Evolutionary conservation across 2,797 vertebrate species (phyloP).

Genomic region (Benthosema pterotum): DNA sequence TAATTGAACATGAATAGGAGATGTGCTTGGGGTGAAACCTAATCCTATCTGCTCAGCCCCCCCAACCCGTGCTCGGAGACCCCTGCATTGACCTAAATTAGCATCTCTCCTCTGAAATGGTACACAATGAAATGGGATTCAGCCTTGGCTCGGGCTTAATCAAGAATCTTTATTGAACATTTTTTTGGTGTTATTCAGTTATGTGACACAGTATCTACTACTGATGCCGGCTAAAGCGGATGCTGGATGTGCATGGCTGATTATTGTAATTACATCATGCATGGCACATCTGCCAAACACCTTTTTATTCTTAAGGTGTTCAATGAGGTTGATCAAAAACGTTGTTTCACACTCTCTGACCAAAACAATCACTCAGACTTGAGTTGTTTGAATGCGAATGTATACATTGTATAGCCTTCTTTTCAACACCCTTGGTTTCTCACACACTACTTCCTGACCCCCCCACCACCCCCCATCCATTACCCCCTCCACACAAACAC

Average conservation of each 20-base stretch:
- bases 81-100: constrained; percentile 68
- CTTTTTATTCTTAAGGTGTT: too few species aligned
- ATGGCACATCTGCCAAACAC: constrained; percentile 13
- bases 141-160: constrained; percentile 20
- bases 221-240: constrained; percentile 28
- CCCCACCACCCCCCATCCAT: constrained; percentile 1
- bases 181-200: constrained; percentile 26
- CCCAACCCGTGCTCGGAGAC: constrained; percentile 47
- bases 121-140: constrained; percentile 41
- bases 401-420: constrained; percentile 5
- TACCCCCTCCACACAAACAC: constrained; percentile 3
- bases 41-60: constrained; percentile 69
- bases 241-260: constrained; percentile 39
- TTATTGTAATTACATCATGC: constrained; percentile 55
- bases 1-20: constrained; percentile 79
- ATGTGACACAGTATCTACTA: constrained; percentile 17
- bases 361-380: too few species aligned
- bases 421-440: constrained; percentile 40
- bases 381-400: too few species aligned
- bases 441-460: constrained; percentile 43
- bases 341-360: too few species aligned
- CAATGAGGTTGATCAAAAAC: too few species aligned
- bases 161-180: constrained; percentile 20
- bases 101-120: constrained; percentile 46
- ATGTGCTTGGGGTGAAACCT: constrained; percentile 71